phyloP scores from a whole-genome alignment of 2,113 vertebrate species.

The Dasyornis broadbenti region DNA sequence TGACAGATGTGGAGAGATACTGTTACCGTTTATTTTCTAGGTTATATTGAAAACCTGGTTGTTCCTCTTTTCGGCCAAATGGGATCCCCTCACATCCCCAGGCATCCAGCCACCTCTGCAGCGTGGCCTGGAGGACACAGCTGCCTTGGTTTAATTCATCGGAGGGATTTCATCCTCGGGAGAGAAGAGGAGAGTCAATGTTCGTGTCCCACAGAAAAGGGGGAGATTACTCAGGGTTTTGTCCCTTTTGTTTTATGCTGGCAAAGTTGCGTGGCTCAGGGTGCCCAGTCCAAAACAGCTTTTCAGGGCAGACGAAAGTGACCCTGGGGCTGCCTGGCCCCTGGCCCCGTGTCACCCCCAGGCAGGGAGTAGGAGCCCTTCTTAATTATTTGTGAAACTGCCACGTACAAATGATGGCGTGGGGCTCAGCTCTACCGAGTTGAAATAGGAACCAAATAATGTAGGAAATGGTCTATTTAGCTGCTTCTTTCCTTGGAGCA shows the following conservation, averaged over 20 bases:
- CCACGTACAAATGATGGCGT: rapidly evolving
- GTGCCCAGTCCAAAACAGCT: neutral
- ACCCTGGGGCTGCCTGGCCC: neutral
- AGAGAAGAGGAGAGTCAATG: neutral
- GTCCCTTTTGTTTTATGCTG: neutral
- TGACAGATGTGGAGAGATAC: neutral
- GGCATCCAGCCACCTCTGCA: neutral
- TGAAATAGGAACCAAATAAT: neutral
- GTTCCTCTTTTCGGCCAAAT: neutral
- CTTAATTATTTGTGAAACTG: neutral
- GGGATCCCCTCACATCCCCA: neutral
- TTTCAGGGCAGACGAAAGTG: neutral
- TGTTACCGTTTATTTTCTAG: neutral
- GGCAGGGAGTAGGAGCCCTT: neutral
- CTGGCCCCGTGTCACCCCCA: neutral
- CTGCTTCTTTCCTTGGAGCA: neutral
- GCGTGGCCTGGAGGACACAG: neutral
- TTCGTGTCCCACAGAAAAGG: neutral
- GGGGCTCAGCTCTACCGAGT: neutral
- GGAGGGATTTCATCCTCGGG: neutral
- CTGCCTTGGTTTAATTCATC: neutral
- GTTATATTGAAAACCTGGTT: neutral
- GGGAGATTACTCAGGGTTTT: neutral
- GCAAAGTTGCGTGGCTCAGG: neutral
- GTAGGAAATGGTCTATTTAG: neutral